Base-by-base conservation (phyloP, 2,113 vertebrate species). In the Syrmaticus mikado region DNA sequence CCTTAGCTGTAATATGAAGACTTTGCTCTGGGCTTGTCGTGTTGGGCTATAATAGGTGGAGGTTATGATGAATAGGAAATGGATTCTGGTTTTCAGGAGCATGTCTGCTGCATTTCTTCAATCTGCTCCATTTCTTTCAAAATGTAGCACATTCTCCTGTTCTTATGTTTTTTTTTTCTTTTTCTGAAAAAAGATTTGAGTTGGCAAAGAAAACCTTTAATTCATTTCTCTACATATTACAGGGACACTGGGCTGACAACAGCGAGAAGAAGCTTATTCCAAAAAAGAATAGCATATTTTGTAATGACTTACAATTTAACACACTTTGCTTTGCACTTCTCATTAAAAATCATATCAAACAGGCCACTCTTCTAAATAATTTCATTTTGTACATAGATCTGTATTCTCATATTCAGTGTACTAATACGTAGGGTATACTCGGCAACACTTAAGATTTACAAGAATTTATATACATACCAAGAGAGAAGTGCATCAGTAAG, bases 11-110 rank as follows among this genome's bases (percentile, higher is more conserved):
- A 61, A 72, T 50, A 74, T 86, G 46, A 85, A 76, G 40, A 61
- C 73, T 96, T 93, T 73, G 58, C 53, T 68, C 66, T 80, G 73
- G 61, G 68, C 83, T 96, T 96, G 92, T 93, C 80, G 84, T 85
- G 85, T 82, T 90, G 90, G 93, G 64, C 78, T 92, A 77, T 92
- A 92, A 79, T 50, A 94, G 92, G 74, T 89, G 79, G 66, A 74
- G 76, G 82, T 92, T 92, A 34, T 84, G 81, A 89, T 90, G 89
- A 91, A 68, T 84, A 91, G 90, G 91, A 96, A 94, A 90, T 82
- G 79, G 70, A 94, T 92, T 83, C 94, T 96, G 83, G 11, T 92
- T 95, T 92, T 85, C 64, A 92, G 82, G 53, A 95, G 66, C 61
- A 38, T 92, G 48, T 65, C 48, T 85, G 38, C 41, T 52, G 91